These are phyloP conservation scores for Anarrhichthys ocellatus DNA, from an alignment of 2,113 vertebrate genomes.

Conservation along the genomic window DNA sequence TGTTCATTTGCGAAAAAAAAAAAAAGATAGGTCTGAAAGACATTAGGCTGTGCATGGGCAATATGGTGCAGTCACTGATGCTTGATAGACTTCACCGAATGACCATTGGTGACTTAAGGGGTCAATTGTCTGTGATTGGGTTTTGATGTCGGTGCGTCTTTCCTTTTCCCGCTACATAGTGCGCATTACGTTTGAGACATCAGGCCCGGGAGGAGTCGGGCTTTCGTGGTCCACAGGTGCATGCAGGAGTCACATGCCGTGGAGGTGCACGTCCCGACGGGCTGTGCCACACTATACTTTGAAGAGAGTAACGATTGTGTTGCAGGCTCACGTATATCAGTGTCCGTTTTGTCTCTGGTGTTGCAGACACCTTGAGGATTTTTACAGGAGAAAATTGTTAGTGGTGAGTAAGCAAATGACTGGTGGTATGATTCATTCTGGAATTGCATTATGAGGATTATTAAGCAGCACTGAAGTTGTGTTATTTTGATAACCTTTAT, in stretches of 20 bases:
- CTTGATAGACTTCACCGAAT: slow-evolving; percentile 25
- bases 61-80: slow-evolving; percentile 35
- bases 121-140: slow-evolving; percentile 10
- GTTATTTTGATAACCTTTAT: neutral
- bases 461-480: neutral
- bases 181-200: slow-evolving; percentile 49
- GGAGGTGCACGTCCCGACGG: slow-evolving; percentile 30
- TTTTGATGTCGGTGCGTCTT: slow-evolving; percentile 16
- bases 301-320: neutral
- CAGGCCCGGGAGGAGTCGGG: slow-evolving; percentile 45
- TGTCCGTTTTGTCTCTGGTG: slow-evolving; percentile 23
- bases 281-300: slow-evolving; percentile 4
- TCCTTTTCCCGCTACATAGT: slow-evolving; percentile 13
- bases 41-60: neutral
- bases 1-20: neutral
- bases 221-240: slow-evolving; percentile 65
- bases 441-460: neutral
- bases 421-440: neutral
- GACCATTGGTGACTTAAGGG: slow-evolving; percentile 3
- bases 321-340: slow-evolving; percentile 27
- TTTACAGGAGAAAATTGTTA: neutral
- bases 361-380: neutral
- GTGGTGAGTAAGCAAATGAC: slow-evolving; percentile 36
- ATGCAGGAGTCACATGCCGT: slow-evolving; percentile 24
- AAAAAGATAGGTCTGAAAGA: neutral